phyloP scores from a whole-genome alignment of 2,888 invertebrate genomes.

The Lasioglossum leucozonium region DNA sequence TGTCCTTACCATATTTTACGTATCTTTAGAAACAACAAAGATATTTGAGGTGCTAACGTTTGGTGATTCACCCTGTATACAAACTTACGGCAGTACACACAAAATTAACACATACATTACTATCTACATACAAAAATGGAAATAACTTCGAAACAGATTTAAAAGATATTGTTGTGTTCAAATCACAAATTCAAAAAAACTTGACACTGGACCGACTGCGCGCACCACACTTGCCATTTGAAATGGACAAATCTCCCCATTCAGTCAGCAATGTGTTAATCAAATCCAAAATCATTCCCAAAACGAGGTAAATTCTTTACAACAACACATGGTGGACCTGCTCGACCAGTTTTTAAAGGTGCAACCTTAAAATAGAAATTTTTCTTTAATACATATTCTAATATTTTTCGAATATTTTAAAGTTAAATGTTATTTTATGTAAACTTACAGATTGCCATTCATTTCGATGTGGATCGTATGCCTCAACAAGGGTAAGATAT shows the following conservation, averaged over 20 bases:
- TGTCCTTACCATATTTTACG: no score
- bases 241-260: no score
- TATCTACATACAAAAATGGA: constrained; percentile 11
- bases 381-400: constrained; percentile 11
- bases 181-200: background rate
- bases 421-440: background rate
- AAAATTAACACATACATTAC: constrained; percentile 26
- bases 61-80: no score
- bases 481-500: constrained; percentile 94
- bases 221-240: no score
- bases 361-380: constrained; percentile 87
- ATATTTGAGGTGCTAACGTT: no score
- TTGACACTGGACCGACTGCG: background rate
- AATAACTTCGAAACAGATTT: constrained; percentile 10
- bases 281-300: constrained; percentile 32
- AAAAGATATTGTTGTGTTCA: constrained; percentile 18
- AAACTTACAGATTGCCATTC: constrained; percentile 88
- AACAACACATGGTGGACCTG: constrained; percentile 95
- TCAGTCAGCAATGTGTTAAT: background rate
- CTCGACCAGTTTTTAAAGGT: constrained; percentile 92
- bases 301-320: constrained; percentile 75
- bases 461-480: constrained; percentile 93
- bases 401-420: constrained; percentile 12
- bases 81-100: constrained; percentile 37
- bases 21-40: no score